A percentile compares a stretch with the other conserved stretches of the same genome.
phyloP scores from a whole-genome alignment of 2,113 vertebrate species.

The Cochlearius cochlearius region DNA sequence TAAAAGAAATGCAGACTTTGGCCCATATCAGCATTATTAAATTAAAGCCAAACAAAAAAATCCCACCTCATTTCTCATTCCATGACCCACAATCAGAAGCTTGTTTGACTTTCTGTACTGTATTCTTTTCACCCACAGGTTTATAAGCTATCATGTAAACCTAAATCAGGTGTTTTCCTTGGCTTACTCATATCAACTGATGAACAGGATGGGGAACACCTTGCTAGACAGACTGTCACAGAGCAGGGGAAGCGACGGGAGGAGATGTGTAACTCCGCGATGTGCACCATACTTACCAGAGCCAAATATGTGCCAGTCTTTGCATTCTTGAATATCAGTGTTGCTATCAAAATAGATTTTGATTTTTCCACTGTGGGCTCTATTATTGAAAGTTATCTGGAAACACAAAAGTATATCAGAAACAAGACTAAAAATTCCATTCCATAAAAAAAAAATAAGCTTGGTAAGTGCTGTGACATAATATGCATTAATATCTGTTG shows the following conservation, averaged over 20 bases:
- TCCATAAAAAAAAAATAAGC: not conserved
- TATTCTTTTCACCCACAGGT: not conserved
- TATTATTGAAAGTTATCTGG: conserved; percentile 92
- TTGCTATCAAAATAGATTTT: conserved; percentile 90
- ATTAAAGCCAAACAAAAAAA: not conserved
- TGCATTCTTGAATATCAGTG: conserved; percentile 82
- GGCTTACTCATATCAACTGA: not conserved
- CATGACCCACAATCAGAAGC: not conserved
- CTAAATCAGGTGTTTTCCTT: not conserved
- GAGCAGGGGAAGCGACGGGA: not conserved
- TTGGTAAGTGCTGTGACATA: not conserved
- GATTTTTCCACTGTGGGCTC: conserved; percentile 91
- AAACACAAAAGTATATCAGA: conserved; percentile 23
- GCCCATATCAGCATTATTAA: not conserved
- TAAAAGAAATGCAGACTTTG: not conserved
- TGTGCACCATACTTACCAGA: conserved; percentile 73
- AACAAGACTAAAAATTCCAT: not conserved
- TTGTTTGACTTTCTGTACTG: not conserved
- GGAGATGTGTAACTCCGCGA: not conserved
- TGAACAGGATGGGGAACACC: not conserved
- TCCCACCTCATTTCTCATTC: not conserved
- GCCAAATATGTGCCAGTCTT: conserved; percentile 86
- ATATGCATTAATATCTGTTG: not conserved
- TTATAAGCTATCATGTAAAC: not conserved
- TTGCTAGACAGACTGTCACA: not conserved